phyloP scores from a whole-genome alignment of 1,140 invertebrate genomes.

The Anoplolepis gracilipes region DNA sequence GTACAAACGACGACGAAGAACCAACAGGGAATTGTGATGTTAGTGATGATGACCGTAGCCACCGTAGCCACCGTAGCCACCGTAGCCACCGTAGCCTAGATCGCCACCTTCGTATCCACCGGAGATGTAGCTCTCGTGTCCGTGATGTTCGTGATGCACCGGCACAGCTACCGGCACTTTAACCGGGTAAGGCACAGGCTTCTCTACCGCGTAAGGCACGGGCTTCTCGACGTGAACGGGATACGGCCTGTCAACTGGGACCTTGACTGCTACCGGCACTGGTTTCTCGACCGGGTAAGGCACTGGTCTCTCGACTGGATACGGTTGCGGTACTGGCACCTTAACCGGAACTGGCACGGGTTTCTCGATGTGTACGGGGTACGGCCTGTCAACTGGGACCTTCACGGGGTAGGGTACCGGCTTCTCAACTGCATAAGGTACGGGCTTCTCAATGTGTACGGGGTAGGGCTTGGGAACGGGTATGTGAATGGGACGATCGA shows the following conservation, averaged over 20 bases:
- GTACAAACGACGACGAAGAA: conserved; percentile 4
- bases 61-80: not conserved
- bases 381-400: conserved; percentile 88
- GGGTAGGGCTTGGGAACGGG: conserved; percentile 86
- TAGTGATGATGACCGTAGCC: conserved; percentile 62
- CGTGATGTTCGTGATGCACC: conserved; percentile 84
- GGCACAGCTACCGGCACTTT: conserved; percentile 87
- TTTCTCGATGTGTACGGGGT: conserved; percentile 89
- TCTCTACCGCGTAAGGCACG: conserved; percentile 88
- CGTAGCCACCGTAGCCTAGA: conserved; percentile 59
- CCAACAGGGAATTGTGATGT: conserved; percentile 8
- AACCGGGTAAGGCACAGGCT: conserved; percentile 89
- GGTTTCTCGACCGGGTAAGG: conserved; percentile 89
- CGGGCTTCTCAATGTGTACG: conserved; percentile 89
- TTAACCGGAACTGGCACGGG: conserved; percentile 89
- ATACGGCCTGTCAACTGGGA: conserved; percentile 86
- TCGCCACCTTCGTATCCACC: conserved; percentile 83
- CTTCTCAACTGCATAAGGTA: conserved; percentile 88
- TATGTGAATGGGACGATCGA: conserved; percentile 88
- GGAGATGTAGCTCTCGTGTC: conserved; percentile 82
- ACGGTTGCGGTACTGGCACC: conserved; percentile 85
- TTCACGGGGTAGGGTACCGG: conserved; percentile 88
- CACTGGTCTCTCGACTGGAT: conserved; percentile 83
- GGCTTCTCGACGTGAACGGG: conserved; percentile 86
- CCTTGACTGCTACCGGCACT: conserved; percentile 81